Percentiles rank a stretch among this genome's conserved stretches.
phyloP scores from a whole-genome alignment of 2,888 invertebrate genomes.

The Augiades crinisus region DNA sequence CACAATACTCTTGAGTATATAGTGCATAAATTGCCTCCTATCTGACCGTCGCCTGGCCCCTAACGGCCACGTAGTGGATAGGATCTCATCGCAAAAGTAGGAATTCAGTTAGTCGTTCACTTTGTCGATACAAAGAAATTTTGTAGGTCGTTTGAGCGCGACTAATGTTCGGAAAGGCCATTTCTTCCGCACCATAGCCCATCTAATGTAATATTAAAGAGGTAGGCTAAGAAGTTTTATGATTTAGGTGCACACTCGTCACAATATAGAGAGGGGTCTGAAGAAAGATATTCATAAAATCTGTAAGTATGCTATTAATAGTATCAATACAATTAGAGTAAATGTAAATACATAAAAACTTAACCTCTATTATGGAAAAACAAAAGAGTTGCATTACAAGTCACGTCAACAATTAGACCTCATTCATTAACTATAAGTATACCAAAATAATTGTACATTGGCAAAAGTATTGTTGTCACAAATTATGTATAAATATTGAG shows the following conservation, averaged over 20 bases:
- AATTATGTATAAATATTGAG: too few relatives aligned
- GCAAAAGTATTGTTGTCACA: too few relatives aligned
- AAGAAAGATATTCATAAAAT: too few relatives aligned
- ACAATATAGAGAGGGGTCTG: background rate
- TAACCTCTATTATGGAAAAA: too few relatives aligned
- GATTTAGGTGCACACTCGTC: background rate
- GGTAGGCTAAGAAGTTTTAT: constrained; percentile 4
- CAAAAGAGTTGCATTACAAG: too few relatives aligned
- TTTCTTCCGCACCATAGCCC: constrained; percentile 42
- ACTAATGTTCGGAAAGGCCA: constrained; percentile 44
- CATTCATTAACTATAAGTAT: too few relatives aligned
- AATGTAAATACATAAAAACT: too few relatives aligned
- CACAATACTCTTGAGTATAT: constrained; percentile 56
- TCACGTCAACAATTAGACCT: too few relatives aligned
- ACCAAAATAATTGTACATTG: too few relatives aligned
- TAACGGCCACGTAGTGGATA: constrained; percentile 74
- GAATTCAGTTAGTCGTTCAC: constrained; percentile 54
- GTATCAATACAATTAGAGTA: too few relatives aligned
- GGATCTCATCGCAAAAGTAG: constrained; percentile 72
- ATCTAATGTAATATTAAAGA: constrained; percentile 31
- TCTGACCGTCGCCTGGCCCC: constrained; percentile 73
- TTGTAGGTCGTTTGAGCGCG: constrained; percentile 58
- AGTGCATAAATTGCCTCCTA: constrained; percentile 73
- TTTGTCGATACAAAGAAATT: constrained; percentile 70
- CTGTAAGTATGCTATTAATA: too few relatives aligned